Base-by-base conservation (phyloP, 2,888 invertebrate genomes). In the Biston stratarius region DNA sequence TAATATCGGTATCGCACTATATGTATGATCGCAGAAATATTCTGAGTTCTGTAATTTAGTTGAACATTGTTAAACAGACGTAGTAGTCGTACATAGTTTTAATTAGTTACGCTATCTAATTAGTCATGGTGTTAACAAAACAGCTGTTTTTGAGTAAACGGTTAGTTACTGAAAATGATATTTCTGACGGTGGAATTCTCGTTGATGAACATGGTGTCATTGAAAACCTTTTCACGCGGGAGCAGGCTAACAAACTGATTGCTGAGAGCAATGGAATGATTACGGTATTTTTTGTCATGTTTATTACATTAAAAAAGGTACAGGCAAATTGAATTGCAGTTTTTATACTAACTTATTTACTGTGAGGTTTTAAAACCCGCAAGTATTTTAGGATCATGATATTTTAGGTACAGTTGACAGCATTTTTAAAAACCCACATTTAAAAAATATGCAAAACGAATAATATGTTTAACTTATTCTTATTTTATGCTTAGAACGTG, bases 201-300 rank as follows among this genome's bases (percentile, higher is more conserved):
- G 95, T 96, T 33, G 86, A 94, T 60, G 88, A 92, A 67, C 86
- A 94, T 79, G 96, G 96, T 14, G 92, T 93, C 74, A 96, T 96
- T 73, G 84, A 91, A 71, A 84, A 90, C 75, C 85, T 96, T 44
- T 78, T 96, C 5, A 89, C 85, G 44, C 89, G 90, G 49, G 78
- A 88, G 10, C 90, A 94, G 75, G 92, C 93, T 61, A 87, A 94
- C 15, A 87, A 90, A 82, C 82, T 94, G 33, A 83, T 94, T 72
- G 81, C 91, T 44, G 91, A 94, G 71, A 87, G 81, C 73, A 88
- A 87, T 66, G 92, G 91, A 74, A 91, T 94, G 64, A 91, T 95
- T 77, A 91, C 95, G 84, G 96, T 95, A 86, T 83, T 59, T n/a
- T 58, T 59, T 60, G 33, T 24, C 56, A 47, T 64, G 53, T 47